Conservation (phyloP, 2,113 vertebrate species). For the Sylvietta virens region DNA sequence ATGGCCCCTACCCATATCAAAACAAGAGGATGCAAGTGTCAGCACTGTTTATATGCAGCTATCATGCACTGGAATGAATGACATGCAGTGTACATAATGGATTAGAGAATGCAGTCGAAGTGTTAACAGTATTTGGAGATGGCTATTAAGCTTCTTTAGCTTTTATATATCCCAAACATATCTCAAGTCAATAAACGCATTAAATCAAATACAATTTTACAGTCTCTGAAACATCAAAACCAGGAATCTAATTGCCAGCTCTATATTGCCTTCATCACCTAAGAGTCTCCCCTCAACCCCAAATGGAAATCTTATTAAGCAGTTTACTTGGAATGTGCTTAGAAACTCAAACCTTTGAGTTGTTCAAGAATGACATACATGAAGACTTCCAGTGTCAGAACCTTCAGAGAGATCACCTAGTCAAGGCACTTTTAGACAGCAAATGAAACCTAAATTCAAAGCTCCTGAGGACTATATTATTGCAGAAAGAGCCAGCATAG, state of each 20-base stretch:
- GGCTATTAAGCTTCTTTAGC: background rate
- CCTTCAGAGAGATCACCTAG: background rate
- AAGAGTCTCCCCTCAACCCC: background rate
- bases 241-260: background rate
- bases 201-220: background rate
- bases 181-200: background rate
- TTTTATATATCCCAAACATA: background rate
- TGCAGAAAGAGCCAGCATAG: background rate
- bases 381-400: background rate
- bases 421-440: background rate
- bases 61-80: background rate
- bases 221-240: background rate
- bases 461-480: background rate
- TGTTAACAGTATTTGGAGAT: background rate
- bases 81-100: background rate
- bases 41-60: background rate
- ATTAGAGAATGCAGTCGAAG: background rate
- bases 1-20: background rate
- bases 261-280: background rate
- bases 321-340: background rate
- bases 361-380: background rate
- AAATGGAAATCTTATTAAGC: background rate
- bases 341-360: background rate
- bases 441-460: background rate
- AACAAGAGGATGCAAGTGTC: background rate